Conservation (phyloP, 2,113 vertebrate species). For the Zosterops hypoxanthus region DNA sequence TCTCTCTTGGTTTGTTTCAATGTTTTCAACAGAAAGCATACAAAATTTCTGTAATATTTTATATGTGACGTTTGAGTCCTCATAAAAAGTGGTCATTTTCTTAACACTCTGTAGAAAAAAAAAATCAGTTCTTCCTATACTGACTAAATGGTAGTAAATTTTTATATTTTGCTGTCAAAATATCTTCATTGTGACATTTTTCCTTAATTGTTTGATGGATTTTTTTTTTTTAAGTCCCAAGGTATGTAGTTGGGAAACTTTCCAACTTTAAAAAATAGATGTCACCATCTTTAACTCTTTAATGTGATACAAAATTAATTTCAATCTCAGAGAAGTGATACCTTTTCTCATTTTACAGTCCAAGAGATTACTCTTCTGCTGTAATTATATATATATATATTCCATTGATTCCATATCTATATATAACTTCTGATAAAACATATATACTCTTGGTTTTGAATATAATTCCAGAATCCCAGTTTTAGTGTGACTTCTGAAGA, state of each 20-base stretch:
- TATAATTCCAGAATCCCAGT: background rate
- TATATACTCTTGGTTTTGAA: background rate
- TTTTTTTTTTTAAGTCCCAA: background rate
- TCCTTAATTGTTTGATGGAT: background rate
- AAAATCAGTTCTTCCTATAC: background rate
- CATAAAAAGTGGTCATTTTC: background rate
- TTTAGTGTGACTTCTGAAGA: background rate
- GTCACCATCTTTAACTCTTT: background rate
- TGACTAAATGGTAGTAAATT: background rate
- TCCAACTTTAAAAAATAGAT: background rate
- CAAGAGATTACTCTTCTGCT: background rate
- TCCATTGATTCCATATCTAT: background rate
- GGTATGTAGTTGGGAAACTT: background rate
- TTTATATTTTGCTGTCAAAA: slow-evolving; percentile 20
- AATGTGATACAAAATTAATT: background rate
- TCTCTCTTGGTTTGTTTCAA: background rate
- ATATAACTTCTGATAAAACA: background rate
- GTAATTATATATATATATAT: background rate
- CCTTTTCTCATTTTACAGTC: background rate
- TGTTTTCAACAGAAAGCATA: background rate
- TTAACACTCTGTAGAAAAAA: background rate
- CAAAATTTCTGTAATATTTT: background rate
- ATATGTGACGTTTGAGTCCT: background rate
- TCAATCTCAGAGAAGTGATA: background rate
- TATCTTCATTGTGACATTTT: background rate